Evolutionary conservation across 1,140 invertebrate species (phyloP).

Genomic region (Lordiphosa mommai): DNA sequence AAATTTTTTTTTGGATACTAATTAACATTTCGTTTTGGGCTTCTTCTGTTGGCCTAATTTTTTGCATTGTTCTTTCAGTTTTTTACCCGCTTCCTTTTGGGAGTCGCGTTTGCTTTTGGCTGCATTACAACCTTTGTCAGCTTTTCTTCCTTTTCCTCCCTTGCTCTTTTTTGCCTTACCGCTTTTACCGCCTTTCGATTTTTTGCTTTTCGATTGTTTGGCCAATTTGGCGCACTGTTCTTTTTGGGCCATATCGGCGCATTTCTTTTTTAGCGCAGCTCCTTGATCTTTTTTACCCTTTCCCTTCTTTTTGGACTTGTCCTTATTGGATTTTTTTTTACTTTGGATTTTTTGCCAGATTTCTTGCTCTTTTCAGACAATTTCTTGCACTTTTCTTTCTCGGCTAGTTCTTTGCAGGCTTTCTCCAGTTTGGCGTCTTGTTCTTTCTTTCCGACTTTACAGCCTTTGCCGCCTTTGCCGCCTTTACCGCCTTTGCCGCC

Average conservation of each 20-base stretch:
- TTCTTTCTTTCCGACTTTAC: no score
- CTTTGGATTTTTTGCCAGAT: conserved; percentile 10
- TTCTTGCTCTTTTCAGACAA: conserved; percentile 3
- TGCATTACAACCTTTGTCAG: neutral
- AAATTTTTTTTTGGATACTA: neutral
- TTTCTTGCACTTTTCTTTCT: conserved; percentile 6
- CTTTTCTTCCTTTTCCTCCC: neutral
- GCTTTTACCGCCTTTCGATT: neutral
- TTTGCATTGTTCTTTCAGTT: conserved; percentile 8
- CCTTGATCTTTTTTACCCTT: neutral
- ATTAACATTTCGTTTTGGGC: no score
- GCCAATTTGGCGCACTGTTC: neutral
- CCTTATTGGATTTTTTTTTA: neutral
- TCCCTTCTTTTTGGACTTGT: neutral
- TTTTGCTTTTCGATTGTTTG: neutral
- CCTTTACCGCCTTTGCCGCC: no score
- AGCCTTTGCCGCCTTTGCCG: no score
- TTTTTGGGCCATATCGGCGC: neutral
- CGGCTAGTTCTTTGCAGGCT: conserved; percentile 2
- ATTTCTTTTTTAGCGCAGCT: conserved; percentile 2
- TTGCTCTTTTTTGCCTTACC: neutral
- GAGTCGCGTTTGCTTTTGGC: neutral
- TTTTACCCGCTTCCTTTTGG: neutral
- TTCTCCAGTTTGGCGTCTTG: neutral
- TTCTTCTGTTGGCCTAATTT: neutral